phyloP scores from a whole-genome alignment of 1,140 invertebrate species.

The Rhopalosiphum maidis region DNA sequence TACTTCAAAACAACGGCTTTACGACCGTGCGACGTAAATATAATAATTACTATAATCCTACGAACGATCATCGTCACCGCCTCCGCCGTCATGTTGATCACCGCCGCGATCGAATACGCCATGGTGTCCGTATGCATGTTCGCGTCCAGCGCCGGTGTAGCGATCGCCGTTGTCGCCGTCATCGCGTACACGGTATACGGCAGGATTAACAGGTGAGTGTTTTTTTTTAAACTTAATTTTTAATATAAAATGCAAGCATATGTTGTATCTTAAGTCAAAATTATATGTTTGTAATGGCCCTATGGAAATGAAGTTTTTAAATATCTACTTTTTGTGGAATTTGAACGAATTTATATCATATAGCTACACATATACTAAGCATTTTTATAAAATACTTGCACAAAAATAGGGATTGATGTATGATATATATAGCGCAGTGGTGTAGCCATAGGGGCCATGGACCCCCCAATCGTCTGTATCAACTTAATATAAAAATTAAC shows the following conservation, averaged over 20 bases:
- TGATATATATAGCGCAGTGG: no score
- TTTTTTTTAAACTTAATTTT: neutral
- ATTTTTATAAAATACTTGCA: no score
- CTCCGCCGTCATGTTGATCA: neutral
- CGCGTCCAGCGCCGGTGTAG: constrained; percentile 46
- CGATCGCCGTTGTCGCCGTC: constrained; percentile 33
- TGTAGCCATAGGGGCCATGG: no score
- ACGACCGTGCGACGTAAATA: neutral
- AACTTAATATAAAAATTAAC: no score
- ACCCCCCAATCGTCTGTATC: no score
- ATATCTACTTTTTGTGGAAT: neutral
- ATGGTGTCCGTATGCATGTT: constrained; percentile 56
- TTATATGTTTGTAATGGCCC: no score
- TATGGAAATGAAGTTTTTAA: neutral
- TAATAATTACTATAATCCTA: neutral
- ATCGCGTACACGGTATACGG: neutral
- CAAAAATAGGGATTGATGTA: no score
- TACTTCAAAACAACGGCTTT: neutral
- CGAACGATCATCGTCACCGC: neutral
- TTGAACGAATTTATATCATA: no score
- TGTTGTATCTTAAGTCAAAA: neutral
- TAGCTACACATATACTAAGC: no score
- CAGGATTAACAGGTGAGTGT: constrained; percentile 21
- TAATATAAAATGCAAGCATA: neutral
- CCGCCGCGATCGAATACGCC: neutral